Evolutionary conservation across 2,888 invertebrate species (phyloP).

Genomic region (Spisula solida): DNA sequence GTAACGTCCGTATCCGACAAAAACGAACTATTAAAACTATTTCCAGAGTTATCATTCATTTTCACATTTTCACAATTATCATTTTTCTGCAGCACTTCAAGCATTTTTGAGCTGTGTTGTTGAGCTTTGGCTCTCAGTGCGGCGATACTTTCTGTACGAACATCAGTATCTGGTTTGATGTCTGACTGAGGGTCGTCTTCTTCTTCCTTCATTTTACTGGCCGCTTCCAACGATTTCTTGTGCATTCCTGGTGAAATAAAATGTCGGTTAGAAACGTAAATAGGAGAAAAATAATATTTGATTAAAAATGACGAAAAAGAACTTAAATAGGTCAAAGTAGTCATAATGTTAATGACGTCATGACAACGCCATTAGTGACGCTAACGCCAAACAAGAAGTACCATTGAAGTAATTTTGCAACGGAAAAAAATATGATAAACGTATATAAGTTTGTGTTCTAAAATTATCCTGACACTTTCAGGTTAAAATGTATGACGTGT

Average conservation of each 20-base stretch:
- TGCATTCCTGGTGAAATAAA: conserved; percentile 94
- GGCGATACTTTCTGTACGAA: conserved; percentile 96
- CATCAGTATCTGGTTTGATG: conserved; percentile 88
- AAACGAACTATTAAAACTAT: conserved; percentile 73
- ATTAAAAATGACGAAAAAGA: too few relatives aligned
- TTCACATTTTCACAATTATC: conserved; percentile 54
- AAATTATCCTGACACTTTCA: too few relatives aligned
- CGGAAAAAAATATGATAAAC: too few relatives aligned
- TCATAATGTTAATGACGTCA: too few relatives aligned
- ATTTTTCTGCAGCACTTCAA: conserved; percentile 77
- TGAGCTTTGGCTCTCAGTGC: conserved; percentile 97
- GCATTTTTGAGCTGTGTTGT: conserved; percentile 91
- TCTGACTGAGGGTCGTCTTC: conserved; percentile 88
- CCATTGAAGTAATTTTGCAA: too few relatives aligned
- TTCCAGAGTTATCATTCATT: conserved; percentile 54
- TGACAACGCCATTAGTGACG: too few relatives aligned
- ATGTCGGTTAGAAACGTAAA: neutral
- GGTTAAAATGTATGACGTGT: too few relatives aligned
- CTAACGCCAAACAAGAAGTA: too few relatives aligned
- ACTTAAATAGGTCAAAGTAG: too few relatives aligned
- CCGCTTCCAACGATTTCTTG: conserved; percentile 98
- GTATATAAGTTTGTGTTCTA: too few relatives aligned
- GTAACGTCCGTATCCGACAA: conserved; percentile 64
- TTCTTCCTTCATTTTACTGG: conserved; percentile 96
- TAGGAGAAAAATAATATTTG: too few relatives aligned